phyloP scores from a whole-genome alignment of 2,888 invertebrate species.

The Cantharis flavilabris region DNA sequence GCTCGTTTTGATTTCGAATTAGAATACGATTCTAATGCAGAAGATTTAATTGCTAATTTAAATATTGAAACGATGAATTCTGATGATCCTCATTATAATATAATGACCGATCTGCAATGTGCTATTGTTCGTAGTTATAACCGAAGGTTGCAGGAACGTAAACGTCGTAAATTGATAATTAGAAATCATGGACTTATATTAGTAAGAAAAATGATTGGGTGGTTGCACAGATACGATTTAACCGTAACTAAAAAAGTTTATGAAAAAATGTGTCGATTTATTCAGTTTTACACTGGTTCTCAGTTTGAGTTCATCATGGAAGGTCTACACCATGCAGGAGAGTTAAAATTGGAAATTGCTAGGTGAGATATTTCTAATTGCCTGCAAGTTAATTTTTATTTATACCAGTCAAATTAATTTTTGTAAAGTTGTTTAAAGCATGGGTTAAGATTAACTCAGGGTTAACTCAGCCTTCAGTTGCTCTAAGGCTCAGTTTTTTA shows the following conservation, averaged over 20 bases:
- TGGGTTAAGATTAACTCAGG: too few relatives aligned
- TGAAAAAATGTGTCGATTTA: constrained; percentile 70
- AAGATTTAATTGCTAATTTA: constrained; percentile 64
- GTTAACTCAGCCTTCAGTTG: too few relatives aligned
- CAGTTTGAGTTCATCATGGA: constrained; percentile 80
- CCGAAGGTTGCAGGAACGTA: constrained; percentile 73
- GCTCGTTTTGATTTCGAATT: constrained; percentile 84
- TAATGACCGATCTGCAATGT: constrained; percentile 68
- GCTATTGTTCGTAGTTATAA: constrained; percentile 77
- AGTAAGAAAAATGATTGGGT: constrained; percentile 69
- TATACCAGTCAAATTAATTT: too few relatives aligned
- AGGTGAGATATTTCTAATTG: constrained; percentile 48
- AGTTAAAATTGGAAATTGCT: constrained; percentile 66
- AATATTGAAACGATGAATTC: constrained; percentile 52
- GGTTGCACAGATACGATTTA: constrained; percentile 71
- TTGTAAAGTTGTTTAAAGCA: too few relatives aligned
- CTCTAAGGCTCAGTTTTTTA: too few relatives aligned
- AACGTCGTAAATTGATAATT: constrained; percentile 73
- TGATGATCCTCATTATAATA: constrained; percentile 58
- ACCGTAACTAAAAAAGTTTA: constrained; percentile 63
- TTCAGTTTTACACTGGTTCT: constrained; percentile 74
- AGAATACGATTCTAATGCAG: constrained; percentile 83
- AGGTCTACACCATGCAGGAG: constrained; percentile 71
- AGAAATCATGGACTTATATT: constrained; percentile 80
- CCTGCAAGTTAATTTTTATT: background rate